phyloP scores from a whole-genome alignment of 2,113 vertebrate species.

The Microtus ochrogaster region DNA sequence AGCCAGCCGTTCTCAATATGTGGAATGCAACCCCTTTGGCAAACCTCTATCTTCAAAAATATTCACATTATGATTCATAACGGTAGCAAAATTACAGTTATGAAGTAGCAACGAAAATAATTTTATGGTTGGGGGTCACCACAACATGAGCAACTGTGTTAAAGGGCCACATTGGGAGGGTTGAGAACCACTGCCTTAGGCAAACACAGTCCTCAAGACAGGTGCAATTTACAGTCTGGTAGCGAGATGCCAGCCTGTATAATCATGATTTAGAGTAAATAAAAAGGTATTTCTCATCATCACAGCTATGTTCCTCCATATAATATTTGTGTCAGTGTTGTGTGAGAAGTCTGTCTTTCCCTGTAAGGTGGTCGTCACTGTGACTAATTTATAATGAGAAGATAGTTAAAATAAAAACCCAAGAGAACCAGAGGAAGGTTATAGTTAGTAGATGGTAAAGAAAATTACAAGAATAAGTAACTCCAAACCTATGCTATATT shows the following conservation, averaged over 20 bases:
- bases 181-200: neutral
- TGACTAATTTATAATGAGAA: slow-evolving; percentile 22
- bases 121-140: neutral
- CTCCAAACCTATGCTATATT: neutral
- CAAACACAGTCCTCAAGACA: neutral
- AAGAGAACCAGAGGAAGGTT: neutral
- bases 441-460: slow-evolving; percentile 24
- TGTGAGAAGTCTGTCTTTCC: neutral
- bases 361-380: neutral
- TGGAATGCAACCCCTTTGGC: neutral
- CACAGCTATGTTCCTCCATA: neutral
- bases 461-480: neutral
- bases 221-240: neutral
- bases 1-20: neutral
- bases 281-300: neutral
- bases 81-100: neutral
- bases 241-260: neutral
- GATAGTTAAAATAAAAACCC: neutral
- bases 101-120: neutral
- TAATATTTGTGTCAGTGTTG: neutral
- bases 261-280: neutral
- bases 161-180: neutral
- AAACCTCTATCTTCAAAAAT: neutral
- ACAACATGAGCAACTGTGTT: neutral
- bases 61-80: neutral